Evolutionary conservation across 2,888 invertebrate genomes (phyloP).

Genomic region (Stenodema calcarata): DNA sequence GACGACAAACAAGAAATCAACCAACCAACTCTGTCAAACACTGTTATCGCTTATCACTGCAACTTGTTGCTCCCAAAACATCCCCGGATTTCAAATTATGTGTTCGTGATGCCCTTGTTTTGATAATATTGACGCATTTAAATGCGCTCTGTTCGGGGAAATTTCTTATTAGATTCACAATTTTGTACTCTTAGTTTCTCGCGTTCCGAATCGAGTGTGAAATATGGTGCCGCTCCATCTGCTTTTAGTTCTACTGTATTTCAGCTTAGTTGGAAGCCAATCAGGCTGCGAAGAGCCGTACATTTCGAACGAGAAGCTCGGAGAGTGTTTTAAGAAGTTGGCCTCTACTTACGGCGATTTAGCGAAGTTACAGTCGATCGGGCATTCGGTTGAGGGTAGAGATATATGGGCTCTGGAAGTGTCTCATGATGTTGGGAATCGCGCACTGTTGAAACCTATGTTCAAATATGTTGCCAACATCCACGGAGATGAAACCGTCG

Average conservation of each 20-base stretch:
- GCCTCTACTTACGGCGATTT: conserved; percentile 61
- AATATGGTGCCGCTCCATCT: background rate
- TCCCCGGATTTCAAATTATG: background rate
- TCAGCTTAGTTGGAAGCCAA: background rate
- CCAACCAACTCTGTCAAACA: too few relatives aligned
- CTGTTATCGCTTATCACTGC: background rate
- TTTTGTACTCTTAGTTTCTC: too few relatives aligned
- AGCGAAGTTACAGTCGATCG: conserved; percentile 77
- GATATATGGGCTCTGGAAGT: conserved; percentile 84
- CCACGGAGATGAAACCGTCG: conserved; percentile 94
- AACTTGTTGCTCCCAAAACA: background rate
- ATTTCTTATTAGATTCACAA: background rate
- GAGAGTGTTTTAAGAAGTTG: conserved; percentile 26
- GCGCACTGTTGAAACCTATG: conserved; percentile 78
- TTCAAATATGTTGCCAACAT: conserved; percentile 95
- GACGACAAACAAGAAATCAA: too few relatives aligned
- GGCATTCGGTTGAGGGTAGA: conserved; percentile 81
- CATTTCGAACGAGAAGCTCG: background rate
- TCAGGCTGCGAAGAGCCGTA: background rate
- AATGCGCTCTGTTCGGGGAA: background rate
- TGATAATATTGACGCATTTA: background rate
- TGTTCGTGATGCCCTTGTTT: background rate
- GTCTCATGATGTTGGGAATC: conserved; percentile 69
- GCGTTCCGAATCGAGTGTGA: background rate
- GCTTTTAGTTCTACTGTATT: background rate